These are phyloP conservation scores for Lates japonicus DNA, from an alignment of 2,797 vertebrate species.

Conservation along the genomic window DNA sequence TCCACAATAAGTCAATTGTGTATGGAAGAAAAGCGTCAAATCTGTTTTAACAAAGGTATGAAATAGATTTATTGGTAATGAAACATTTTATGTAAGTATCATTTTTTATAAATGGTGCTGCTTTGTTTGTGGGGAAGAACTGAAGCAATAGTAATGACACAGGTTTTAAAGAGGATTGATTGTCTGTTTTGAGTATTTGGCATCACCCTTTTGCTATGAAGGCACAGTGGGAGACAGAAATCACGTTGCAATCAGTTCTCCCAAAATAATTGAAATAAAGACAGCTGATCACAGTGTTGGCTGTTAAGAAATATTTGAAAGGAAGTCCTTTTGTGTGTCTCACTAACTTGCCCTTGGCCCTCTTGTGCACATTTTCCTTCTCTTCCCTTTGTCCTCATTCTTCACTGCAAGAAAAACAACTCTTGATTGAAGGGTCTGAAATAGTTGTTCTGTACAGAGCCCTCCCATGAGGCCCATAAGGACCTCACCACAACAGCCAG, in stretches of 20 bases:
- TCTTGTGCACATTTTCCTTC: conserved; percentile 17
- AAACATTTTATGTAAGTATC: conserved; percentile 23
- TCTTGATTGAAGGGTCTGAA: conserved; percentile 68
- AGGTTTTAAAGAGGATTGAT: conserved; percentile 58
- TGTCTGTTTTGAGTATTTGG: conserved; percentile 51
- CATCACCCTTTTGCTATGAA: conserved; percentile 15
- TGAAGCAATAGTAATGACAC: conserved; percentile 48
- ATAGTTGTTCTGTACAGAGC: conserved; percentile 39
- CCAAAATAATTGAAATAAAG: conserved; percentile 39
- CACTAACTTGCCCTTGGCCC: conserved; percentile 28
- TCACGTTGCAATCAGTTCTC: conserved; percentile 53
- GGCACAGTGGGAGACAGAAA: conserved; percentile 44
- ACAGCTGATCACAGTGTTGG: conserved; percentile 32
- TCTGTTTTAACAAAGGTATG: conserved; percentile 49
- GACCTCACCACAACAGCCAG: conserved; percentile 47
- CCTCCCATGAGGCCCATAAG: conserved; percentile 55
- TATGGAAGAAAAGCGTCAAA: conserved; percentile 37
- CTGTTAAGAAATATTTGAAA: conserved; percentile 53
- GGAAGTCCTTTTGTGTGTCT: conserved; percentile 25
- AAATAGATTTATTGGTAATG: conserved; percentile 58
- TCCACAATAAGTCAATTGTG: conserved; percentile 23
- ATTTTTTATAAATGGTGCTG: conserved; percentile 17
- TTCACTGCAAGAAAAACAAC: conserved; percentile 46
- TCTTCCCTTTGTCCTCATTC: conserved; percentile 15
- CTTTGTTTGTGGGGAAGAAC: conserved; percentile 38